These are phyloP conservation scores for Odontocerum albicorne DNA, from an alignment of 2,888 invertebrate genomes.

Conservation along the genomic window DNA sequence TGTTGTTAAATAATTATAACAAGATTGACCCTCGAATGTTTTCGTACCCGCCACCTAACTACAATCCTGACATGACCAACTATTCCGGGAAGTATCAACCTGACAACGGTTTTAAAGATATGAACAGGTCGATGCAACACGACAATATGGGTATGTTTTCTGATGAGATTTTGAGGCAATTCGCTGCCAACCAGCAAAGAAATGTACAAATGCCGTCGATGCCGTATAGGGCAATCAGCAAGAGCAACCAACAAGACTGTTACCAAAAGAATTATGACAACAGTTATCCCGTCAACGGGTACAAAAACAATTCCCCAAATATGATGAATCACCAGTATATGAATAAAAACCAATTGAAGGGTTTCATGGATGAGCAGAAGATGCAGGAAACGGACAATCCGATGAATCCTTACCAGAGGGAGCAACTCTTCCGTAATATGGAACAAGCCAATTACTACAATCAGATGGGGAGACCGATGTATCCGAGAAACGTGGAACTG, in stretches of 20 bases:
- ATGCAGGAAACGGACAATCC: conserved; percentile 17
- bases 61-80: neutral
- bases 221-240: conserved; percentile 19
- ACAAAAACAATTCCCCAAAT: conserved; percentile 8
- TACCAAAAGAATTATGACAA: conserved; percentile 4
- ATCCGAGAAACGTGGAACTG: conserved; percentile 17
- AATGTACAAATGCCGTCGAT: neutral
- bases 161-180: conserved; percentile 12
- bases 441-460: conserved; percentile 20
- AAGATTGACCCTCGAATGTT: conserved; percentile 22
- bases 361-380: conserved; percentile 15
- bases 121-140: too few relatives aligned
- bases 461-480: conserved; percentile 10
- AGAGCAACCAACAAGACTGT: conserved; percentile 12
- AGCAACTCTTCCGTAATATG: conserved; percentile 15
- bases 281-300: conserved; percentile 9
- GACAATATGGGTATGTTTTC: neutral
- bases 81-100: neutral
- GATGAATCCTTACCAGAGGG: conserved; percentile 7
- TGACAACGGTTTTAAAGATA: neutral
- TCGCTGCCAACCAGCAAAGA: conserved; percentile 3
- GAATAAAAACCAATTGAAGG: conserved; percentile 16
- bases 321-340: neutral
- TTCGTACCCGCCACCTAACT: conserved; percentile 13
- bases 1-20: conserved; percentile 11